Conservation (phyloP, 2,888 invertebrate species). For the Drosophila neonasuta region DNA sequence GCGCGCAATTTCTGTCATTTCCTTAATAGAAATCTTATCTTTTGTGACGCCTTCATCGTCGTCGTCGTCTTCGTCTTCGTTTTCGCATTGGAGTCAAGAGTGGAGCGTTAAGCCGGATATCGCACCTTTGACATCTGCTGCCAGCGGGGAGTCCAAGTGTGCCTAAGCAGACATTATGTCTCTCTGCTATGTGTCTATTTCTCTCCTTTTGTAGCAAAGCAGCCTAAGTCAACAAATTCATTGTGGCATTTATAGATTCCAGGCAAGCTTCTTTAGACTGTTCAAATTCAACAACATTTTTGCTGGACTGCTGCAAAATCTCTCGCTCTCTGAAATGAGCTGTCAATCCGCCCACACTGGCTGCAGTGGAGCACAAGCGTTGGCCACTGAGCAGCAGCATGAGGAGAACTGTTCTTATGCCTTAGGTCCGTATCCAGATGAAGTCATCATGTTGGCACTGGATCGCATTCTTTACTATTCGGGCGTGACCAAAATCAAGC, state of each 20-base stretch:
- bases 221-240: slow-evolving; percentile 2
- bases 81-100: slow-evolving; percentile 15
- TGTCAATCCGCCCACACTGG: not conserved
- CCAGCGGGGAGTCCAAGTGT: slow-evolving; percentile 28
- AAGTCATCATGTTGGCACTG: slow-evolving; percentile 64
- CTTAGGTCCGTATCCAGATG: slow-evolving; percentile 77
- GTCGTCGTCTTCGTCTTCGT: not conserved
- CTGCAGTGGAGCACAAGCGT: not conserved
- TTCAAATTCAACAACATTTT: slow-evolving; percentile 14
- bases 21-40: slow-evolving; percentile 82
- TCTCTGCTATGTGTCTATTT: not conserved
- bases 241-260: slow-evolving; percentile 20
- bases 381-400: not conserved
- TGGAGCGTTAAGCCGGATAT: slow-evolving; percentile 65
- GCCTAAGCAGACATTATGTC: slow-evolving; percentile 56
- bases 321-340: slow-evolving; percentile 23
- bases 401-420: slow-evolving; percentile 18
- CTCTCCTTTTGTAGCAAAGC: not conserved
- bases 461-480: slow-evolving; percentile 69
- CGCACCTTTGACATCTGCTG: slow-evolving; percentile 78
- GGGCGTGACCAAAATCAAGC: slow-evolving; percentile 55
- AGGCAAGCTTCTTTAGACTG: slow-evolving; percentile 7
- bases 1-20: slow-evolving; percentile 81
- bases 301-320: slow-evolving; percentile 7
- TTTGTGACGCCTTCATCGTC: slow-evolving; percentile 58